Base-by-base conservation (phyloP, 2,113 vertebrate genomes). In the Capricornis sumatraensis region DNA sequence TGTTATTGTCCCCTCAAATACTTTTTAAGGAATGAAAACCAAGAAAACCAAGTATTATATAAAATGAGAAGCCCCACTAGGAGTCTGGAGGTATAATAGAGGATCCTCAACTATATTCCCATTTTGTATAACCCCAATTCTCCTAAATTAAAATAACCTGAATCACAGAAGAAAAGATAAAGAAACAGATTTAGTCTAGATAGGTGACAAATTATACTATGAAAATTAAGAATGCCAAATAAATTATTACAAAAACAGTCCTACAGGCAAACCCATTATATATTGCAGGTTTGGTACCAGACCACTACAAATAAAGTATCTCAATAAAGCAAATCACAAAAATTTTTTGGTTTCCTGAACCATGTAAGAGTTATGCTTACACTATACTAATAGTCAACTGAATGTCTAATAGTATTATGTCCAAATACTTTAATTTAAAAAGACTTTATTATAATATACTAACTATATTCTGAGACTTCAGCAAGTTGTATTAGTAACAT, bases 121-220 rank as follows among this genome's bases (percentile, higher is more conserved):
- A 84, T 86, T 94, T 95, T 52, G 86, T 62, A 45, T 30, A 87
- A 83, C 45, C 28, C 28, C 58, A 76, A 52, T 36, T 87, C 53
- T 92, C 74, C 8, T 74, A 27, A 93, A 87, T 83, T 87, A 89
- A 94, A 91, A 64, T 52, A 96, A 87, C 5, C 79, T 28, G 71
- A 91, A 86, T 64, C 78, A 64, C 11, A 95, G 40, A 89, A 60
- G 91, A 88, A 89, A 93, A 96, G 55, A 21, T 53, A 92, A 64
- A 64, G 14, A 64, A 93, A 84, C 1, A 92, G 71, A 91, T 5
- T 90, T 25, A 81, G 83, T 89, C n/a, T 86, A 91, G 40, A 28
- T 76, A 87, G 7, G 67, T 94, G 30, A 60, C 74, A 97, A 88
- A 86, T 67, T 13, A 76, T 55, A 79, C 14, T 57, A 95, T 27